Evolutionary conservation across 2,113 vertebrate species (phyloP), one percentile per base, ranked within the genome.

Genomic region (Dissostichus mawsoni): DNA sequence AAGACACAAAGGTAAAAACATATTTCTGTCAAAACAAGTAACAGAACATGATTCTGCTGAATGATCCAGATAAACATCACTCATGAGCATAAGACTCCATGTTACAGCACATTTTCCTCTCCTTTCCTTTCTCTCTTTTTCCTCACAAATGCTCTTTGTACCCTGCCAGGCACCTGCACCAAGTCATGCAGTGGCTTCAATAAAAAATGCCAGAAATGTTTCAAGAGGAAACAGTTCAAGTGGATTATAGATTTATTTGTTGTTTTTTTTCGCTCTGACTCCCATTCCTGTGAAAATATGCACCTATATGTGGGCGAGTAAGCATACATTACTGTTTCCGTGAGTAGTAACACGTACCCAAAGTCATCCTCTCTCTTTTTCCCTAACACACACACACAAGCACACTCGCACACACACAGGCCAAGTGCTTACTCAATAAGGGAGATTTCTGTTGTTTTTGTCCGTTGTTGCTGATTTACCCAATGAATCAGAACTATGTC

Each of bases 401-500:
- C 33, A 11, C 59, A 25, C 29, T 45, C 48, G 51, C 78, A 66
- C 66, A n/a, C 63, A 74, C 29, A 58, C 57, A 53, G 78, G 44
- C 56, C 33, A 36, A 69, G 41, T 56, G 50, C 41, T 67, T 51
- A 2, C 50, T 51, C 62, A 74, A 80, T n/a, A 36, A 50, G 10
- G 16, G 29, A 53, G 11, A 82, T 74, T 76, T 69, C 17, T 58
- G 18, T 41, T 69, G 48, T 87, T 81, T 85, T 73, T 4, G 11
- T 82, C 58, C 48, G 63, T 36, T 0, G 25, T 13, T 62, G 67
- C 51, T 0, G 20, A 81, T 86, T 33, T 18, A 18, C 16, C 51
- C 68, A 66, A 74, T 78, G 61, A 87, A 77, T 72, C 74, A 73
- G 69, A 33, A 69, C 70, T 62, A 51, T 16, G 45, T 84, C 29